phyloP scores from a whole-genome alignment of 2,797 vertebrate genomes.

The Macrochelys suwanniensis region DNA sequence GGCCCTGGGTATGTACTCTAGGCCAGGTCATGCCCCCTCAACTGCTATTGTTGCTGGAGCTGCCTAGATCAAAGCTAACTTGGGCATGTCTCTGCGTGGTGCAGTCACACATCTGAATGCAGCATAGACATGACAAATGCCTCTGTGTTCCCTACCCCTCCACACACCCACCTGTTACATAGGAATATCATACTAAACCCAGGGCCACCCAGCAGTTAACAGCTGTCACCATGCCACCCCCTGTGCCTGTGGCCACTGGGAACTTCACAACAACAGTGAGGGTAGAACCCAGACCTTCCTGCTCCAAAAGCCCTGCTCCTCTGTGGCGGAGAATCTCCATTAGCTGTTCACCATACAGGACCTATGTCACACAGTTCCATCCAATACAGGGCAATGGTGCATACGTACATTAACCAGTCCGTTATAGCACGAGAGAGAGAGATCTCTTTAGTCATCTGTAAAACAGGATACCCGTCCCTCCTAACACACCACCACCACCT shows the following conservation, averaged over 20 bases:
- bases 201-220: neutral
- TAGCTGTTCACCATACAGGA: neutral
- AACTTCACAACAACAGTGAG: neutral
- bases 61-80: neutral
- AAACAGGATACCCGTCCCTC: neutral
- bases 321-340: neutral
- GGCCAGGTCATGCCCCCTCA: neutral
- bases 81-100: neutral
- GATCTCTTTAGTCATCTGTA: neutral
- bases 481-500: neutral
- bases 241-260: neutral
- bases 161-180: neutral
- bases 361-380: neutral
- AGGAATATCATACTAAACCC: neutral
- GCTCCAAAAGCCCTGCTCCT: neutral
- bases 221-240: neutral
- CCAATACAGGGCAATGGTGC: neutral
- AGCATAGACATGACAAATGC: neutral
- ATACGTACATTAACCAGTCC: neutral
- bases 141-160: neutral
- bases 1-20: neutral
- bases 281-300: neutral
- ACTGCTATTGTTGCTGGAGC: neutral
- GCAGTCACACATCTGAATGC: neutral
- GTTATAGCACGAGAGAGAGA: too few species aligned